Evolutionary conservation across 2,113 vertebrate genomes (phyloP), one percentile per base, ranked within the genome.

Genomic region (Oriolus oriolus): DNA sequence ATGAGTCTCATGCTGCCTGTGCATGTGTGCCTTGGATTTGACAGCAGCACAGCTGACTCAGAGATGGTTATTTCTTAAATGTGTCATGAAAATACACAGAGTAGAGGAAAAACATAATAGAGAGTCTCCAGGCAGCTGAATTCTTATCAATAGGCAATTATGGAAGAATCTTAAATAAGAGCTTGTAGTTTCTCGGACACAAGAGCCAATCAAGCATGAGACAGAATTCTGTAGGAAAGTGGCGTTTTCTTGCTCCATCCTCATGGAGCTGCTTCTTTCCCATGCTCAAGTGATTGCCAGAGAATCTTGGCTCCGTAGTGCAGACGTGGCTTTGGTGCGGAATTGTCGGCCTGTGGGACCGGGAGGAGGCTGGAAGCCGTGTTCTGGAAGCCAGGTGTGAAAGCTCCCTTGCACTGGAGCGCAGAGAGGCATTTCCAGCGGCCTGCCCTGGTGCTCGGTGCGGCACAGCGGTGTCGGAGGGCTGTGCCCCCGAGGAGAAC

Each of bases 121-220:
- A 68, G 49, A 70, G 33, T 52, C 47, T 83, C 39, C 64, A 78
- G 79, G 71, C 50, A 93, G 71, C 76, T 81, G 44, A 90, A 68
- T 87, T 84, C 83, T 66, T 89, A 84, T 86, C 76, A 86, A 44
- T 60, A 93, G 73, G 76, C 47, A 77, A 49, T 93, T 92, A 90
- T 7, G 42, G 44, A 84, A 86, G 80, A 89, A 30, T 44, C 86
- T 78, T 78, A 60, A 86, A 7, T 50, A 59, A 20, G 42, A 57
- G 15, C 33, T 80, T 83, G 18, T 45, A 10, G 53, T 77, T 88
- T 42, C 42, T 84, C 74, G 73, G 68, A 52, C 50, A 18, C 6
- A 3, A 66, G 82, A 59, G 39, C 84, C 64, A 42, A 66, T 66
- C 83, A 76, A 9, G 50, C 20, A 11, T 4, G 27, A 54, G 82